Conservation (phyloP, 2,888 invertebrate genomes). For the Ceramica pisi region DNA sequence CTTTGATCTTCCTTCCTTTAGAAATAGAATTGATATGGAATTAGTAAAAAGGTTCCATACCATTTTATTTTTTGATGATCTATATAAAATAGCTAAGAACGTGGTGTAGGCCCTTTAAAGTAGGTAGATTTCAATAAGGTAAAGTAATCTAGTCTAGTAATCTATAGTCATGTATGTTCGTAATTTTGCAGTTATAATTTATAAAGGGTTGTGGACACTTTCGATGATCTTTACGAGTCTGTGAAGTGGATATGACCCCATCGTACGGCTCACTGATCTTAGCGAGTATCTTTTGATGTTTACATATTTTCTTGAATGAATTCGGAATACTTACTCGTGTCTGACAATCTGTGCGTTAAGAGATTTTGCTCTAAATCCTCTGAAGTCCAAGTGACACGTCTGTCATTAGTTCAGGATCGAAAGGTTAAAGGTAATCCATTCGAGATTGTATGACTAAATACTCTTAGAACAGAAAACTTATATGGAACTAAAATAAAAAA, state of each 20-base stretch:
- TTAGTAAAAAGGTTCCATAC: background rate
- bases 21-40: conserved; percentile 24
- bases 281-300: conserved; percentile 44
- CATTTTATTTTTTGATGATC: background rate
- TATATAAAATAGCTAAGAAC: background rate
- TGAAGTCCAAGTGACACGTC: background rate
- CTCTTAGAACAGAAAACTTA: background rate
- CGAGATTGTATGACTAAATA: background rate
- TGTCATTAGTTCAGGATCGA: background rate
- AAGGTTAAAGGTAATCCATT: background rate
- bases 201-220: background rate
- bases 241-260: conserved; percentile 25
- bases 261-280: conserved; percentile 35
- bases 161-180: background rate
- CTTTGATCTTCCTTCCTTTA: conserved; percentile 36
- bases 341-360: background rate
- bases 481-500: background rate
- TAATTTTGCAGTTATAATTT: conserved; percentile 10
- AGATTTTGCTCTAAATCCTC: background rate
- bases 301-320: conserved; percentile 28
- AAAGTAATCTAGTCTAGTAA: background rate
- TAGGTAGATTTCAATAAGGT: background rate
- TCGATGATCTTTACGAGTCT: conserved; percentile 36
- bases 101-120: background rate
- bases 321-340: conserved; percentile 5